Evolutionary conservation across 2,888 invertebrate genomes (phyloP), one percentile per base, ranked within the genome.

Genomic region (Trichacis sp.): DNA sequence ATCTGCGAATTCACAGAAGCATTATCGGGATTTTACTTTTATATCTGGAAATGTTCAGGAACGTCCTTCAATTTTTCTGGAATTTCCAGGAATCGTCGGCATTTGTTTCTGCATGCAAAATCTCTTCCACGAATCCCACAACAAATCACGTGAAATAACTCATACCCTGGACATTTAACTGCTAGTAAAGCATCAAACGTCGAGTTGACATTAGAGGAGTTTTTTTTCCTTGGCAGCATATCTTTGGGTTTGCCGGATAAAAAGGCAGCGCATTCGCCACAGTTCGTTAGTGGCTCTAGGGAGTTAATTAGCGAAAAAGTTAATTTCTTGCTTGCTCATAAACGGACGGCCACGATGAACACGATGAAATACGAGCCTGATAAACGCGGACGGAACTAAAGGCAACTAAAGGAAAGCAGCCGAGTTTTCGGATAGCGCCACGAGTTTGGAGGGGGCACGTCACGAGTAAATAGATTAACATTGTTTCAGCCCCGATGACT

Each of bases 301-400:
- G 81, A 82, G 80, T 82, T 82, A 82, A 82, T 82, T 82, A 82
- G 81, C 77, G 80, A 81, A 81, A 80, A 82, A 81, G 78, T 82
- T 82, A 77, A 82, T 82, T 82, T 81, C 82, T 80, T 77, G 76
- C 74, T 72, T 72, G 76, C 73, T 80, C 73, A 77, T 81, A 80
- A 81, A 78, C 75, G 80, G 77, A 78, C 77, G 77, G 75, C 74
- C 70, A 74, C 75, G 77, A 80, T 81, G 82, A 82, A 82, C 70
- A 74, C 75, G 77, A 80, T 81, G 82, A 82, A 82, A 82, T 81
- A 82, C 76, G 82, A 82, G 79, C 73, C 77, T 81, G 82, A 82
- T 82, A 82, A 82, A 82, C 74, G 74, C 77, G 73, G 72, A 63
- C 70, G 71, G 68, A 72, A 69, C 71, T 66, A 71, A 64, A 70